Base-by-base conservation (phyloP, 2,797 vertebrate species). In the Lepus oiostolus region DNA sequence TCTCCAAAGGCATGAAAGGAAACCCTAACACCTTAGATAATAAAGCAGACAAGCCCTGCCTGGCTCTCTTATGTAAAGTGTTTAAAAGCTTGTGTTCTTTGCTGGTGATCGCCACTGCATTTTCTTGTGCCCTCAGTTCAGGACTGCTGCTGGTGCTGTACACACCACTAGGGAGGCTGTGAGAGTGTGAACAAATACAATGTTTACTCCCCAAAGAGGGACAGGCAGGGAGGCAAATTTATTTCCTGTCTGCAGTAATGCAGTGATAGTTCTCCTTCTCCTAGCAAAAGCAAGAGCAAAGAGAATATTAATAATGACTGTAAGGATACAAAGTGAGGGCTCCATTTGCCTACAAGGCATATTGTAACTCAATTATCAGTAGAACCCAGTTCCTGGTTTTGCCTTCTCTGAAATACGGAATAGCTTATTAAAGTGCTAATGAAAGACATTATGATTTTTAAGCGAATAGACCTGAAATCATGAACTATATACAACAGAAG, bases 321-420 rank as follows among this genome's bases (percentile, higher is more conserved):
- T 0, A 67, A 93, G 62, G 58, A 67, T 30, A 86, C 87, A 96
- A 96, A 71, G 65, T 80, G 85, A 96, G 95, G 79, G 35, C 76
- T 85, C 65, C 74, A 65, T 81, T 42, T 83, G 75, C 75, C 87
- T 86, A 93, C 88, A 94, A 72, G 80, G 93, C 86, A 93, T 72
- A 91, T 9, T 16, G 38, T 90, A 92, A 62, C 26, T 54, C 71
- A 28, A 86, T 93, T 74, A 70, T 85, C 79, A 93, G 28, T 85
- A 91, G 94, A 94, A 97, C 65, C 24, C 74, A 96, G 76, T 32
- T 90, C 26, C 50, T 79, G 16, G 38, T 85, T 71, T 95, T 79
- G 74, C 71, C 38, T 88, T 76, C 70, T 86, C 1, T 91, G 80
- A 95, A 94, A 92, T 95, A 96, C n/a, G 62, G 63, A 97, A 96